phyloP scores from a whole-genome alignment of 2,888 invertebrate species.

The Polyploca ridens region DNA sequence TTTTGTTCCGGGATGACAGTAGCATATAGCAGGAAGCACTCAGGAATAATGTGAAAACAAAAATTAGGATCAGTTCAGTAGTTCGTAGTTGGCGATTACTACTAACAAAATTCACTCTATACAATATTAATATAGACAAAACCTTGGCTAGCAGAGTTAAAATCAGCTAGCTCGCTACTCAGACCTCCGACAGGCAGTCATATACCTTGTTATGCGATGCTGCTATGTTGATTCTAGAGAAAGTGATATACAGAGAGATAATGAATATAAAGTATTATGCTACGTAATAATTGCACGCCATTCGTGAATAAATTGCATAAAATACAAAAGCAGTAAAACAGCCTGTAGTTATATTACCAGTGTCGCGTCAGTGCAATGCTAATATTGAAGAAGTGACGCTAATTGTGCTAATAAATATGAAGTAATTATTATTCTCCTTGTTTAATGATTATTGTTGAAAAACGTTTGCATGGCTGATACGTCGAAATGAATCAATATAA shows the following conservation, averaged over 20 bases:
- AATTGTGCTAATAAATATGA: not conserved
- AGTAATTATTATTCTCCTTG: not conserved
- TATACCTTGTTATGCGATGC: not conserved
- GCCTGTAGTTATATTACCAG: not conserved
- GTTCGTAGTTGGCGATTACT: too few relatives aligned
- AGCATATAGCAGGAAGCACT: too few relatives aligned
- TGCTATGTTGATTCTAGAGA: not conserved
- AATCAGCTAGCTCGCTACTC: not conserved
- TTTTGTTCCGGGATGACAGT: too few relatives aligned
- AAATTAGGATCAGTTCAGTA: too few relatives aligned
- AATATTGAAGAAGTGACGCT: not conserved
- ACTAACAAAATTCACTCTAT: too few relatives aligned
- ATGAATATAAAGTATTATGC: not conserved
- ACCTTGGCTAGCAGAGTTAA: too few relatives aligned
- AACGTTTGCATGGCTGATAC: not conserved
- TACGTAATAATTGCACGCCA: conserved; percentile 5
- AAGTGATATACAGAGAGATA: conserved; percentile 3
- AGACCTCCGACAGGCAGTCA: not conserved
- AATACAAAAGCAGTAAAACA: not conserved
- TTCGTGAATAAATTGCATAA: not conserved
- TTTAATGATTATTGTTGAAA: not conserved
- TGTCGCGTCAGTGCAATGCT: not conserved
- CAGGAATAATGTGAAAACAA: too few relatives aligned
- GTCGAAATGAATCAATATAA: not conserved
- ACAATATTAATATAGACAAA: too few relatives aligned